Conservation (phyloP, 2,797 vertebrate genomes). For the Chelon labrosus region DNA sequence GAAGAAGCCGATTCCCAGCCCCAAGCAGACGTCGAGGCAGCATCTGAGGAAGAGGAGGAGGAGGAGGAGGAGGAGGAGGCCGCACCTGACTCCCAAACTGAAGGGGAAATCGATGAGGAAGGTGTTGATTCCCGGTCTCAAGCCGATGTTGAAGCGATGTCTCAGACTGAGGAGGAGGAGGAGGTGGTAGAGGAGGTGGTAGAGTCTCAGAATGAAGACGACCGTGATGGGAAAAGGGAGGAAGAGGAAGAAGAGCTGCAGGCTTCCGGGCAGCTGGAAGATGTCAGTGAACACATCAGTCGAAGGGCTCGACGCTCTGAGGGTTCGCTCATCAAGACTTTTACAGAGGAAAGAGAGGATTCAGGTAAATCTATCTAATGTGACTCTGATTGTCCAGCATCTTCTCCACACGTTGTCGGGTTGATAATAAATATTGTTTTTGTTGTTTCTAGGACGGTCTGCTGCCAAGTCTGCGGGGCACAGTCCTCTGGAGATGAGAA, state of each 20-base stretch:
- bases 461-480: slow-evolving; percentile 22
- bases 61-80: slow-evolving; percentile 25
- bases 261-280: slow-evolving; percentile 19
- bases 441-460: slow-evolving; percentile 39
- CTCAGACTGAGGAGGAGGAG: slow-evolving; percentile 33
- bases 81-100: not conserved
- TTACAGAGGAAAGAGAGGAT: slow-evolving; percentile 30
- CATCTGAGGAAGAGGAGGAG: not conserved
- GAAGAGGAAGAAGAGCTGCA: slow-evolving; percentile 9
- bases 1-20: not conserved
- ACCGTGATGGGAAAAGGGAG: not conserved
- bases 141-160: not conserved
- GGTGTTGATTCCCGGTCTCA: not conserved
- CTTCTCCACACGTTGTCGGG: not conserved
- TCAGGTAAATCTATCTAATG: not conserved
- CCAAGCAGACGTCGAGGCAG: not conserved
- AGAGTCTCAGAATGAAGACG: slow-evolving; percentile 39
- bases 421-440: not conserved
- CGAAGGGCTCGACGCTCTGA: slow-evolving; percentile 65
- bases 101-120: slow-evolving; percentile 24
- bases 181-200: not conserved
- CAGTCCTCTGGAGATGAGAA: slow-evolving; percentile 20
- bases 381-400: too few relatives aligned
- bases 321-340: slow-evolving; percentile 32
- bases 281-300: slow-evolving; percentile 48